Base-by-base conservation (phyloP, 1,140 invertebrate genomes). In the Contarinia nasturtii region DNA sequence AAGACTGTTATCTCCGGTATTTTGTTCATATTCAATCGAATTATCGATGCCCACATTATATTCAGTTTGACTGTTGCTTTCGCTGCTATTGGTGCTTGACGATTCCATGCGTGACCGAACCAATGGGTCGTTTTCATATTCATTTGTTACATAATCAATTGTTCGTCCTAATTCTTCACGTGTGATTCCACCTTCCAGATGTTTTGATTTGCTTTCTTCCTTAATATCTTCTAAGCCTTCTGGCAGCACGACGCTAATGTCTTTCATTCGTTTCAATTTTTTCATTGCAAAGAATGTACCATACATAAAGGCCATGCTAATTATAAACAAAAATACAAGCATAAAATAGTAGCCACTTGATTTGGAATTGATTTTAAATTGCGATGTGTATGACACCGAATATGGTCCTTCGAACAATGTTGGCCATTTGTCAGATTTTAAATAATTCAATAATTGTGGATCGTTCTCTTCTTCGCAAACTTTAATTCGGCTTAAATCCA, bases 201-300 rank as follows among this genome's bases (percentile, higher is more conserved):
- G 36, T 43, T 43, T 43, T 2, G 19, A 33, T 34, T 47, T 47
- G 11, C 20, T 33, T 18, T 47, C 34, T 8, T 42, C 46, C 8
- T 21, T 41, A 5, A 47, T 22, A 17, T 47, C 46, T 33, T 61
- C 48, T 60, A 55, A n/a, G 57, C 65, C 58, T 52, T 63, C 43
- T 57, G 68, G 49, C 65, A 56, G 33, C 37, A 48, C 37, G 18
- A 65, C 63, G 27, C 67, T 64, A 21, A 70, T 70, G 47, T 67
- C 61, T 52, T 63, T 61, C 66, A 67, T 69, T 55, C 64, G 21
- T 34, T 53, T 49, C 57, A 65, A 59, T 45, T 66, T 49, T 46
- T 50, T 53, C 50, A 60, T 45, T 66, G 55, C 37, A 64, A 61
- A 7, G 62, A 50, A 38, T 55, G 57, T 53, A 62, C 56, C n/a